phyloP scores from a whole-genome alignment of 2,888 invertebrate species.

The Oscheius sp. region DNA sequence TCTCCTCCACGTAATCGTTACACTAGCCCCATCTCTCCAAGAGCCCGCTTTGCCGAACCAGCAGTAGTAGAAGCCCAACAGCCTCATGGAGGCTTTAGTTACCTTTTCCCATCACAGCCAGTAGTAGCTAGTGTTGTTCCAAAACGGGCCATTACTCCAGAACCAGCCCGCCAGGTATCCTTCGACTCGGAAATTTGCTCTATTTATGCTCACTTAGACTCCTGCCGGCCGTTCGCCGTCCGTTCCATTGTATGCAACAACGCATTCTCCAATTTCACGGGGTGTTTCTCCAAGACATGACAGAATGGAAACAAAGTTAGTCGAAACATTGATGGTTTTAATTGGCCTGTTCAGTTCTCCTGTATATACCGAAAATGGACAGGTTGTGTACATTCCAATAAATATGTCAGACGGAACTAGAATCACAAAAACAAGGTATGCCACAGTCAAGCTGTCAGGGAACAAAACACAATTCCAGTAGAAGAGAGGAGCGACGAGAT shows the following conservation, averaged over 20 bases:
- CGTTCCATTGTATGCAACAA: conserved; percentile 49
- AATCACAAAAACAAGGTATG: conserved; percentile 40
- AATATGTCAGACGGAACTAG: conserved; percentile 56
- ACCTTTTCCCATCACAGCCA: conserved; percentile 66
- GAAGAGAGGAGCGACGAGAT: conserved; percentile 1
- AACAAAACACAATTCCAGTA: background rate
- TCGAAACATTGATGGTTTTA: background rate
- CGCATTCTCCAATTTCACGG: conserved; percentile 35
- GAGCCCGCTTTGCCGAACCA: conserved; percentile 62
- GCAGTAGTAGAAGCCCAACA: conserved; percentile 56
- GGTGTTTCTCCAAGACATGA: conserved; percentile 30
- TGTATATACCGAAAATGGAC: conserved; percentile 51
- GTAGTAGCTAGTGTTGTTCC: conserved; percentile 55
- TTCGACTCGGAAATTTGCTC: background rate
- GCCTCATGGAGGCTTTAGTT: conserved; percentile 67
- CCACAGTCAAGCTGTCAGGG: background rate
- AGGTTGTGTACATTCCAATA: conserved; percentile 68
- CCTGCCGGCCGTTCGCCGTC: conserved; percentile 44
- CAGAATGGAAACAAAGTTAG: conserved; percentile 8
- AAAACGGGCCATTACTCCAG: conserved; percentile 58
- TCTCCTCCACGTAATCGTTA: conserved; percentile 20
- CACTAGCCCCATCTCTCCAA: conserved; percentile 45
- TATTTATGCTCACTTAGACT: conserved; percentile 4
- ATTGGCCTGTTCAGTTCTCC: conserved; percentile 25
- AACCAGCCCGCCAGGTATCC: conserved; percentile 39